Evolutionary conservation across 2,797 vertebrate genomes (phyloP), one percentile per base, ranked within the genome.

Genomic region (Anguilla obscura): DNA sequence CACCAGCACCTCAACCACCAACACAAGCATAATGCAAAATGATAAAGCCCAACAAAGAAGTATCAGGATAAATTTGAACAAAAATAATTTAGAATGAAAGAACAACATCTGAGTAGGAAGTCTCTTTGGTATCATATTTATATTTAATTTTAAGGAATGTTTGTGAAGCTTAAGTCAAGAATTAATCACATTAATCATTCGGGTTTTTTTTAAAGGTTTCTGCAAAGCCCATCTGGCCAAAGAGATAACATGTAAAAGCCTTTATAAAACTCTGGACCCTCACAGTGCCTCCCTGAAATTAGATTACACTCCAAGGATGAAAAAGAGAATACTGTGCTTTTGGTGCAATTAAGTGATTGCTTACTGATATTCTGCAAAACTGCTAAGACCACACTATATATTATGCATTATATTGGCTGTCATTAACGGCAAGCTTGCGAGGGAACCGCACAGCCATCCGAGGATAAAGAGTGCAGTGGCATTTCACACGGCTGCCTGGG

Each of bases 401-500:
- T 69, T 6, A 27, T 69, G 91, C 91, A 91, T 89, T 88, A 86
- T 45, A 79, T 86, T 88, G 89, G 84, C 86, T 85, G 76, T 94
- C 93, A 91, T 94, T 93, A 79, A 83, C 85, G 88, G 90, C 91
- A 94, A 92, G 24, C 7, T 91, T 92, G 92, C 93, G 93, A 93
- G 92, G 91, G 8, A 50, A 9, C 79, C 93, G 93, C 94, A 93
- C 89, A 91, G 40, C 94, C 92, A 96, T 95, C 94, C 94, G 91
- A 91, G 92, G 92, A 91, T 91, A 90, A n/a, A 76, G 50, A 45
- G 86, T 93, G 93, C 92, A 89, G 92, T 95, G 95, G 93, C 92
- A 94, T 94, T 95, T 96, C 95, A 95, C 95, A 95, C 94, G 95
- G 94, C 87, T 63, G 93, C 95, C 95, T 85, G 90, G 90, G 88